Evolutionary conservation across 2,888 invertebrate genomes (phyloP).

Genomic region (Sinelater perroti): DNA sequence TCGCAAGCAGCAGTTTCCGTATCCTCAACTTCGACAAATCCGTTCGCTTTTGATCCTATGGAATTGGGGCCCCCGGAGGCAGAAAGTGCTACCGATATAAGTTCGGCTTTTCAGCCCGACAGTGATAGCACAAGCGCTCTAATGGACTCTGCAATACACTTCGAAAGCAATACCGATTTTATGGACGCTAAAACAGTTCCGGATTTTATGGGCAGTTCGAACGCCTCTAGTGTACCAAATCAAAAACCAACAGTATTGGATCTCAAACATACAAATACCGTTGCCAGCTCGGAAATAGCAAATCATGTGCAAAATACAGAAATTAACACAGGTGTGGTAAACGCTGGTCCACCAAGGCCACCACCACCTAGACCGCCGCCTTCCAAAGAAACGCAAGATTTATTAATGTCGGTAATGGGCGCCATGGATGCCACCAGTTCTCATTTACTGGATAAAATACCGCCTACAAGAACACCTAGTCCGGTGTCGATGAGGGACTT

Average conservation of each 20-base stretch:
- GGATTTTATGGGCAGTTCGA: conserved; percentile 58
- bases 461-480: conserved; percentile 86
- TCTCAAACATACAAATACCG: conserved; percentile 56
- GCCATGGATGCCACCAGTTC: conserved; percentile 90
- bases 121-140: conserved; percentile 22
- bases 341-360: conserved; percentile 61
- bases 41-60: conserved; percentile 68
- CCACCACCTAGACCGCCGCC: conserved; percentile 69
- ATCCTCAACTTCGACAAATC: conserved; percentile 66
- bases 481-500: conserved; percentile 84
- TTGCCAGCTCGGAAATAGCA: conserved; percentile 40
- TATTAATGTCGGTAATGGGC: conserved; percentile 85
- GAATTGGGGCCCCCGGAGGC: conserved; percentile 56
- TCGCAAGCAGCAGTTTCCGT: conserved; percentile 58
- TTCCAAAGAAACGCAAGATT: conserved; percentile 83
- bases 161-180: conserved; percentile 34
- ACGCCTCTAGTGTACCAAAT: conserved; percentile 38
- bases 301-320: conserved; percentile 45
- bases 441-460: conserved; percentile 81
- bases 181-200: conserved; percentile 33
- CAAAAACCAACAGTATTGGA: conserved; percentile 61
- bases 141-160: conserved; percentile 33
- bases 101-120: conserved; percentile 15
- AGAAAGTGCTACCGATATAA: conserved; percentile 39
- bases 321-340: conserved; percentile 47